Evolutionary conservation across 2,888 invertebrate species (phyloP), one percentile per base, ranked within the genome.

Genomic region (Diaphora mendica): DNA sequence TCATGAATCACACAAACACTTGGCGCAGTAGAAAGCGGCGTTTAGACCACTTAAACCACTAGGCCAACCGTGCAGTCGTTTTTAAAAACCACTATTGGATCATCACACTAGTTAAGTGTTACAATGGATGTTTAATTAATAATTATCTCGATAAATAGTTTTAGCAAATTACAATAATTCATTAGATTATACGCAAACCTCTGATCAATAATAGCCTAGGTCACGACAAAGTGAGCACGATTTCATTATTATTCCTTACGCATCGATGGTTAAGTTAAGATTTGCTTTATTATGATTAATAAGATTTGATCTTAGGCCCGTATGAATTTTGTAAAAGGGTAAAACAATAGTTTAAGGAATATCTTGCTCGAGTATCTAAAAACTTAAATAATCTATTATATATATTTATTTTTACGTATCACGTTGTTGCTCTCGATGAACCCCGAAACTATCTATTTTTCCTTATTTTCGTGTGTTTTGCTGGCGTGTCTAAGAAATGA

Each of bases 201-300:
- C 64, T 59, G 64, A 68, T 73, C 51, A 68, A 64, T 55, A 73
- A 68, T 64, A 64, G 68, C 68, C 39, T 51, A 11, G 51, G 64
- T 68, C 68, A 73, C 64, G 33, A 73, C 72, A 65, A 26, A 44
- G 64, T 70, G 59, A 59, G 35, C 73, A 70, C 70, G 70, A 70
- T 48, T 26, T 65, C 66, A 66, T 73, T 73, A 66, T 35, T 66
- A 73, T 70, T 44, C 66, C 17, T 66, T 62, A 68, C 66, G 70
- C 66, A 66, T 62, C 39, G 66, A 59, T 23, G 48, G 48, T 42
- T 70, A 67, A 73, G 67, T 78, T 84, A 78, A 72, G 80, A 74
- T 80, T 75, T 75, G 72, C 76, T 70, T 74, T 78, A 80, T 82
- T 80, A 78, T n/a, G 76, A 72, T 74, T 77, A 80, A 82, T 80